Base-by-base conservation (phyloP, 2,113 vertebrate species). In the Dipodomys spectabilis region DNA sequence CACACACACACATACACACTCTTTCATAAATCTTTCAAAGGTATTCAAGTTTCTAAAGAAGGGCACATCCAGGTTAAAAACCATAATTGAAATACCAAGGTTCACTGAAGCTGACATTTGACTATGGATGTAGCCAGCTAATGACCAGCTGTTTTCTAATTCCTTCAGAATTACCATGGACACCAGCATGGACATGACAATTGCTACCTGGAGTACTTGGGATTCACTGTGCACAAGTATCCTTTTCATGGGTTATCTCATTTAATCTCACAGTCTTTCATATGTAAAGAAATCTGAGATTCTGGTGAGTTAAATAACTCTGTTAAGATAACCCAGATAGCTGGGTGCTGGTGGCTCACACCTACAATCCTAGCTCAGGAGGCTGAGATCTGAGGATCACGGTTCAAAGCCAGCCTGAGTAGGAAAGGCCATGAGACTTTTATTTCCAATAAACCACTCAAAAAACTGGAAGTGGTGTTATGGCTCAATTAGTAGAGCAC, bases 21-120 rank as follows among this genome's bases (percentile, higher is more conserved):
- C 62, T 32, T 90, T 74, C 67, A 49, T 53, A 69, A 30, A 35
- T 39, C 81, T 86, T 69, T 22, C 11, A 71, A 68, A 93, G 64
- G 8, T 75, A 4, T 69, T 1, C 67, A 75, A 19, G 0, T 82
- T 69, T 91, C 80, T 90, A 53, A 87, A 88, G 22, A 88, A 62
- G 44, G 67, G 16, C 81, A 79, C 65, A 84, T 20, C 10, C 2
- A 71, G 32, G 44, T 20, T 79, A 8, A 69, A 22, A 82, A 86
- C 74, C 32, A 25, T 67, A 81, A 71, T 15, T 68, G 67, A 44
- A 45, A 25, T 72, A 77, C 78, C 32, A 57, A 68, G 0, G 5
- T 4, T 27, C 25, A 57, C 6, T 71, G 53, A 86, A 84, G 10
- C 88, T 93, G 32, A 69, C 49, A 71, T 68, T 45, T 45, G 39